Percentiles rank a stretch among this genome's conserved stretches.
Conservation (phyloP, 2,888 invertebrate genomes). For the Nymphalis urticae region DNA sequence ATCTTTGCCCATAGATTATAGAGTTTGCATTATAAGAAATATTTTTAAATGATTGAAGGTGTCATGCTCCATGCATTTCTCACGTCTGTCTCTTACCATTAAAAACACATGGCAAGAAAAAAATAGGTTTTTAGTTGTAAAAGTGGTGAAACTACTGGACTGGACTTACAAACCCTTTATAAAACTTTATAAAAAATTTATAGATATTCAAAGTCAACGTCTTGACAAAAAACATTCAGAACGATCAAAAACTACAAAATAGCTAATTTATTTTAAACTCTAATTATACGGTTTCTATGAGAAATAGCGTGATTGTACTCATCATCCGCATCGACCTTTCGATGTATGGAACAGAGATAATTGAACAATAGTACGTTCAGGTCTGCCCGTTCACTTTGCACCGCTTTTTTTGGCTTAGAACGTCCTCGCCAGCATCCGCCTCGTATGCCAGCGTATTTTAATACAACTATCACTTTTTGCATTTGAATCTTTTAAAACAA, state of each 20-base stretch:
- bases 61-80: too few species aligned
- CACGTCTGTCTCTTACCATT: too few species aligned
- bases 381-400: constrained; percentile 56
- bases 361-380: constrained; percentile 51
- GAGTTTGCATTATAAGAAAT: too few species aligned
- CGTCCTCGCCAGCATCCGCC: constrained; percentile 62
- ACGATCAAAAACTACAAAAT: neutral
- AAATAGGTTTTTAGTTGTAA: too few species aligned
- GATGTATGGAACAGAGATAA: constrained; percentile 43
- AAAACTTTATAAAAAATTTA: too few species aligned
- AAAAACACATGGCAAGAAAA: too few species aligned
- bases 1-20: too few species aligned
- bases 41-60: too few species aligned
- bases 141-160: too few species aligned
- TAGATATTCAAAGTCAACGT: neutral
- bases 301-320: constrained; percentile 35
- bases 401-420: constrained; percentile 51
- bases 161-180: too few species aligned
- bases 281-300: constrained; percentile 26
- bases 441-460: constrained; percentile 35
- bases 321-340: constrained; percentile 45
- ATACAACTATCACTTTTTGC: constrained; percentile 36
- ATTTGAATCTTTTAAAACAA: constrained; percentile 35
- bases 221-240: neutral
- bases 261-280: constrained; percentile 1